These are phyloP conservation scores for Azorinus chamasolen DNA, from an alignment of 2,888 invertebrate species.

Conservation along the genomic window DNA sequence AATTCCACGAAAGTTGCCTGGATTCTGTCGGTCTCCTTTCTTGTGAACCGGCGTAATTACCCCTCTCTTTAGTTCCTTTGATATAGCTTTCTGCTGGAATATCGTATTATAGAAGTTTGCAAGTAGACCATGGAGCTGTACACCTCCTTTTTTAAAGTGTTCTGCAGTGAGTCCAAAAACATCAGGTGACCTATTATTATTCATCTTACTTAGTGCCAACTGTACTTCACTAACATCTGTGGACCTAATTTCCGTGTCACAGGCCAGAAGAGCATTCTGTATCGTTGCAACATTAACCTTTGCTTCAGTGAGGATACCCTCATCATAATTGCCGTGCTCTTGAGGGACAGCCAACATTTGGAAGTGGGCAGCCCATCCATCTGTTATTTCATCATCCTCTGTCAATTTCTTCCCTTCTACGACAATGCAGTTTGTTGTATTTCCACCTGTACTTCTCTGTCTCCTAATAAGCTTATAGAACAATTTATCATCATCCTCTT, in stretches of 20 bases:
- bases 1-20: constrained; percentile 8
- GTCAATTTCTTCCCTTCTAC: too few species aligned
- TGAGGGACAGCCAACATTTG: neutral
- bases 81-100: neutral
- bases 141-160: constrained; percentile 11
- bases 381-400: too few species aligned
- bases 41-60: constrained; percentile 5
- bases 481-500: too few species aligned
- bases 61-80: constrained; percentile 8
- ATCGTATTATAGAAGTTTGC: constrained; percentile 1
- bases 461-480: too few species aligned
- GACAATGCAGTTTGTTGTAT: too few species aligned
- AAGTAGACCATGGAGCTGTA: neutral
- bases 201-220: too few species aligned
- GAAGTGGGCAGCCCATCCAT: constrained; percentile 5
- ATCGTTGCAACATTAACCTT: neutral
- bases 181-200: constrained; percentile 17
- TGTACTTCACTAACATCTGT: neutral
- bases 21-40: constrained; percentile 3
- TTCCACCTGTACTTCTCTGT: too few species aligned
- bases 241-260: neutral
- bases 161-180: neutral
- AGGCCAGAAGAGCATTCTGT: neutral
- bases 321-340: neutral
- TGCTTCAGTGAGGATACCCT: neutral